phyloP scores from a whole-genome alignment of 2,113 vertebrate genomes.

The Amphiprion ocellaris region DNA sequence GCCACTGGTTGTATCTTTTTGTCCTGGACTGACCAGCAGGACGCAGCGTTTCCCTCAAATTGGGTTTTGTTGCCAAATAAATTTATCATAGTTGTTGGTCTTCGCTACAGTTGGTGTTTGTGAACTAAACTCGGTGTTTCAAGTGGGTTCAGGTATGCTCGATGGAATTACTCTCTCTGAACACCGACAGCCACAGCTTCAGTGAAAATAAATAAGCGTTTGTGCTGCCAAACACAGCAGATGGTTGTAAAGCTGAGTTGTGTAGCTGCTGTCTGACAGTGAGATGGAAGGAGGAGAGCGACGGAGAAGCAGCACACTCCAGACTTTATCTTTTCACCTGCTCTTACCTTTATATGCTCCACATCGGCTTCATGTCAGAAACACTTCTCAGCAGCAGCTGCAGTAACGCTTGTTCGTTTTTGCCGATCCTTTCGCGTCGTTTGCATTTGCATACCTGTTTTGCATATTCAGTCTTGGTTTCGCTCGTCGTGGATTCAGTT shows the following conservation, averaged over 20 bases:
- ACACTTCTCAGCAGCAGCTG: slow-evolving; percentile 6
- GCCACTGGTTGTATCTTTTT: too few species aligned
- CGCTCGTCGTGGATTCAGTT: slow-evolving; percentile 10
- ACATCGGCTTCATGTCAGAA: slow-evolving; percentile 2
- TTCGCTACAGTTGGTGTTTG: neutral
- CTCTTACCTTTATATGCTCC: neutral
- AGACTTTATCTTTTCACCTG: neutral
- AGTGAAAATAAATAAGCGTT: neutral
- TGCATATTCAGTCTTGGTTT: slow-evolving; percentile 16
- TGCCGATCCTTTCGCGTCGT: neutral
- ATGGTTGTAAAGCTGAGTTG: neutral
- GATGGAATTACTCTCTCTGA: slow-evolving; percentile 9
- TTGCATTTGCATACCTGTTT: slow-evolving; percentile 14
- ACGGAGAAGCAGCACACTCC: neutral
- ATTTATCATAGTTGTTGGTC: neutral
- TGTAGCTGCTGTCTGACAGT: slow-evolving; percentile 2
- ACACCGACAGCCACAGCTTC: slow-evolving; percentile 3
- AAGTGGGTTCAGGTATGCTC: neutral
- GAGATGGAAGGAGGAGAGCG: neutral
- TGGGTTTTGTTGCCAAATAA: neutral
- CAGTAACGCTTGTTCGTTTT: neutral
- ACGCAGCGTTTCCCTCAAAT: slow-evolving; percentile 2
- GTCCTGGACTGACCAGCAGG: too few species aligned
- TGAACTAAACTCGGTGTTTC: neutral
- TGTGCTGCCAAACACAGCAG: slow-evolving; percentile 7